Evolutionary conservation across 2,888 invertebrate genomes (phyloP), one percentile per base, ranked within the genome.

Genomic region (Craniophora ligustri): DNA sequence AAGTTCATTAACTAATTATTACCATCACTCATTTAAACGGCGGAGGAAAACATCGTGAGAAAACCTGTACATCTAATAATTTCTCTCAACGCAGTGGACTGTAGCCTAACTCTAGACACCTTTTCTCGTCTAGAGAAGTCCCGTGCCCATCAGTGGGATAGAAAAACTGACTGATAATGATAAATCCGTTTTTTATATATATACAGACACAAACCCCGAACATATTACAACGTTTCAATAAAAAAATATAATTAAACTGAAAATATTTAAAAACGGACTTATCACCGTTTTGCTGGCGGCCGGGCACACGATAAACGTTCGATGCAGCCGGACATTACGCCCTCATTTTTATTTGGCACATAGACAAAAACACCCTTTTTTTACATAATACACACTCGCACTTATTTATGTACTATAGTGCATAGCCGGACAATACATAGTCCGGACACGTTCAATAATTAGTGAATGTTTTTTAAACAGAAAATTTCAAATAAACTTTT

Each of bases 271-370:
- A 48, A 31, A 18, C 47, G 54, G 28, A 21, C 62, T 86, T 89
- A 81, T 77, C 68, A 48, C 66, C 38, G 65, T 82, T 80, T 71
- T 34, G 64, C 57, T 51, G 51, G 53, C 51, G 67, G 67, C 56
- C 61, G 72, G 67, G 60, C 72, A 68, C 72, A 73, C 89, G 90
- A 91, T 92, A 91, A 91, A 88, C 89, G 89, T 78, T 80, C 84
- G 83, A 80, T 84, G 81, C 88, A 80, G 83, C 87, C 87, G 92
- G 90, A 91, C 91, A 92, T 92, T 91, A 92, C 89, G 89, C 80
- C 86, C 92, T 92, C 92, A 92, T 92, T 92, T 92, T 92, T 92
- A 92, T 92, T 92, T 91, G 90, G 90, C 89, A 92, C 91, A 92
- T 92, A 92, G 92, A 91, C 90, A 89, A 92, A 91, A 91, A 88